Conservation (phyloP, 1,140 invertebrate genomes). For the Achatina immaculata region DNA sequence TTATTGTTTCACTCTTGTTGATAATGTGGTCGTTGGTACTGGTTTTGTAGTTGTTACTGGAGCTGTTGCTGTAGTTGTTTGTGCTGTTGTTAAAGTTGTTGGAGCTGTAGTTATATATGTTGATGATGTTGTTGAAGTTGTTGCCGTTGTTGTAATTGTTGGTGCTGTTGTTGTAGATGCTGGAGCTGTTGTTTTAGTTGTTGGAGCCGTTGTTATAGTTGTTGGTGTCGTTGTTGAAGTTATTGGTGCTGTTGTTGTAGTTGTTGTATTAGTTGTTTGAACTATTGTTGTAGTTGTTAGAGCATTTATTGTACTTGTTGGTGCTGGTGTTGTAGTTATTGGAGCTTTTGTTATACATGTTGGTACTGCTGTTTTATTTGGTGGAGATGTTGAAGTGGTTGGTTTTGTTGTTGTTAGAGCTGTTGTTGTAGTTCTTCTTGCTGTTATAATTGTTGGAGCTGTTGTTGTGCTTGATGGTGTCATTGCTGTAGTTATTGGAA, state of each 20-base stretch:
- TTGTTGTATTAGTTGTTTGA: not conserved
- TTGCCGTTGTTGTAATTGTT: not conserved
- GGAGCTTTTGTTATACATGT: not conserved
- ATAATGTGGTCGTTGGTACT: not conserved
- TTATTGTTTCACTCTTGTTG: not conserved
- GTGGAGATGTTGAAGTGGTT: not conserved
- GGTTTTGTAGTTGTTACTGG: not conserved
- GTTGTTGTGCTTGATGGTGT: not conserved
- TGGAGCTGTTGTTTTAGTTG: not conserved
- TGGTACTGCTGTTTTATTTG: not conserved
- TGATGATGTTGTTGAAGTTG: not conserved
- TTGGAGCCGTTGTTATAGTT: not conserved
- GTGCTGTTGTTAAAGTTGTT: not conserved
- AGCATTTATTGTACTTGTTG: not conserved
- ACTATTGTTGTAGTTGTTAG: not conserved
- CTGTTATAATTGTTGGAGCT: not conserved
- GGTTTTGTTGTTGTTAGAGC: not conserved
- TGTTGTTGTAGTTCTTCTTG: not conserved
- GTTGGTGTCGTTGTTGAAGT: not conserved
- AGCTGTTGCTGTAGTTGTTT: not conserved
- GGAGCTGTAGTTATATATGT: not conserved
- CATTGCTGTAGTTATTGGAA: not conserved
- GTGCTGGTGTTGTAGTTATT: not conserved
- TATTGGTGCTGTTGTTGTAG: not conserved
- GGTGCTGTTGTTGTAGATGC: not conserved